phyloP scores from a whole-genome alignment of 1,140 invertebrate genomes.

The Ericerus pela region DNA sequence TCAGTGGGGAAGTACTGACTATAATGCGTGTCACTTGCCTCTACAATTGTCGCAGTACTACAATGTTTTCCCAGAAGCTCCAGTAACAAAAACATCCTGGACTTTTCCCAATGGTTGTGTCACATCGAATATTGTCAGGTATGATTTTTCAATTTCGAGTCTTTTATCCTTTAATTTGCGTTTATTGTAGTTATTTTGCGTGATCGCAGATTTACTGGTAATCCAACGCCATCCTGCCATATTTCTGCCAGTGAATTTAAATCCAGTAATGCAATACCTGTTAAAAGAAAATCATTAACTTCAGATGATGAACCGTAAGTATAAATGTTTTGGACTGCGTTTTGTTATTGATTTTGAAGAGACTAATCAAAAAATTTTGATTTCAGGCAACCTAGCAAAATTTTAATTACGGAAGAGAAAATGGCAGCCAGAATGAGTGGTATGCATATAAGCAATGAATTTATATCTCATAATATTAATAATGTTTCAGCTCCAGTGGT shows the following conservation, averaged over 20 bases:
- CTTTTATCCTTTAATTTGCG: neutral
- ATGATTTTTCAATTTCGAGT: neutral
- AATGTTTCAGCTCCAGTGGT: neutral
- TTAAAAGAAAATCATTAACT: neutral
- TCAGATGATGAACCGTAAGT: neutral
- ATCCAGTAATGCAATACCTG: neutral
- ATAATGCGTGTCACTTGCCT: neutral
- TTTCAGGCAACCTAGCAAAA: conserved; percentile 38
- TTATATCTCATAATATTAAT: neutral
- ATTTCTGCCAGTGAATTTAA: neutral
- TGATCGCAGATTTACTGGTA: neutral
- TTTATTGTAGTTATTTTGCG: neutral
- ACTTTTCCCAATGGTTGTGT: conserved; percentile 4
- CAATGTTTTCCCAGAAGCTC: conserved; percentile 1
- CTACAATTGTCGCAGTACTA: conserved; percentile 3
- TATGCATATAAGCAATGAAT: conserved; percentile 42
- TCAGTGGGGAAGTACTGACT: too few relatives aligned
- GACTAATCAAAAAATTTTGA: neutral
- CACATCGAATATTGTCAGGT: conserved; percentile 1
- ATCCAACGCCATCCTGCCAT: neutral
- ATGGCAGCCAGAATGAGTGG: conserved; percentile 58
- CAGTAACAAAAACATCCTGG: neutral
- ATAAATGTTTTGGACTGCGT: neutral
- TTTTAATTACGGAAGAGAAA: conserved; percentile 63
- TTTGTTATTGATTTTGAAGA: too few relatives aligned